Evolutionary conservation across 2,113 vertebrate genomes (phyloP).

Genomic region (Macroglossus sobrinus): DNA sequence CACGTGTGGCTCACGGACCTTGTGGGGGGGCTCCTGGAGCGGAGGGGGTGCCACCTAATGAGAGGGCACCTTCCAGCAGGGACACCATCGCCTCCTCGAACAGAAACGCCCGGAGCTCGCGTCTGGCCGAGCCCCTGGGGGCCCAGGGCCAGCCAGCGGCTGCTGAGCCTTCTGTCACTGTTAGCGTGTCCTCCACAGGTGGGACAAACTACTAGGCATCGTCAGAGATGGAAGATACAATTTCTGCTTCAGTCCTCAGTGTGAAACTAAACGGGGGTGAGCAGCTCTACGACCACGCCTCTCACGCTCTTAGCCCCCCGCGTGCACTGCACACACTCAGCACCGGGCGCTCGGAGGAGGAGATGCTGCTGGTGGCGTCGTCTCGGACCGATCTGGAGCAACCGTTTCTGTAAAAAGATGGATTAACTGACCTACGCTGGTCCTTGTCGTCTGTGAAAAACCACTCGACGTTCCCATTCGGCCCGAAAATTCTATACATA

Average conservation of each 20-base stretch:
- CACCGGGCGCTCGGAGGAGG: not conserved
- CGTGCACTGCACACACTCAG: not conserved
- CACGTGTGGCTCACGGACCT: not conserved
- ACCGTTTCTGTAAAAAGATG: not conserved
- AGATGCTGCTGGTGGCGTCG: not conserved
- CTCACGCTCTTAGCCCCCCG: too few relatives aligned
- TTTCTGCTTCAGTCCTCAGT: not conserved
- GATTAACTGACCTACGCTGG: not conserved
- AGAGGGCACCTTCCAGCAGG: not conserved
- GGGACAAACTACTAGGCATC: not conserved
- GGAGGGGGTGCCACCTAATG: not conserved
- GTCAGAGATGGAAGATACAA: not conserved
- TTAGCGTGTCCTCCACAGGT: not conserved
- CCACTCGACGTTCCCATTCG: not conserved
- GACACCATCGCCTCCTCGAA: not conserved
- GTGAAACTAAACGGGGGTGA: not conserved
- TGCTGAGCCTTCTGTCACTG: not conserved
- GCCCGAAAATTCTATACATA: not conserved
- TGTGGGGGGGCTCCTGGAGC: not conserved
- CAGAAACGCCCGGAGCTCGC: not conserved
- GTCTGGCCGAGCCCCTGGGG: not conserved
- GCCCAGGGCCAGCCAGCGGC: not conserved
- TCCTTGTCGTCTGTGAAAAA: not conserved
- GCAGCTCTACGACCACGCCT: not conserved
- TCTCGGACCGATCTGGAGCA: not conserved